Evolutionary conservation across 2,113 vertebrate genomes (phyloP).

Genomic region (Mobula hypostoma): DNA sequence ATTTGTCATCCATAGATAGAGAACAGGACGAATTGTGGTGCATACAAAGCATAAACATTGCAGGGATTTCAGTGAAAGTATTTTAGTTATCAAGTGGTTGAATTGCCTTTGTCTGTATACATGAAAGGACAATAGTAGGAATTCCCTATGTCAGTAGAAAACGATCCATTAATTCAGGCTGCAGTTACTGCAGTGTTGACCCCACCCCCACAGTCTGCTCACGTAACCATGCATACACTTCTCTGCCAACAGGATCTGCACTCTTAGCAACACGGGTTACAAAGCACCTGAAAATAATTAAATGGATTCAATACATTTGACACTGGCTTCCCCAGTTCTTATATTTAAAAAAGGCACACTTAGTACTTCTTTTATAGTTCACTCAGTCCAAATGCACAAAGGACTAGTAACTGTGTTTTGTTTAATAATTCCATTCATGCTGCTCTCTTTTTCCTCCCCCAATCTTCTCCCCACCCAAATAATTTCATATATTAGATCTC

Average conservation of each 20-base stretch:
- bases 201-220: slow-evolving; percentile 21
- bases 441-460: neutral
- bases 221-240: slow-evolving; percentile 2
- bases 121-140: slow-evolving; percentile 35
- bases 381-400: neutral
- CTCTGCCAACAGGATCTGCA: slow-evolving; percentile 13
- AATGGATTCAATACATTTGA: slow-evolving; percentile 4
- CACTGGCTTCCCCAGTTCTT: neutral
- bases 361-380: neutral
- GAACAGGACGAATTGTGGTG: neutral
- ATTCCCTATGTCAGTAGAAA: slow-evolving; percentile 33
- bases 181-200: slow-evolving; percentile 21
- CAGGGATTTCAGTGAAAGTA: slow-evolving; percentile 22
- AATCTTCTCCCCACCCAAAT: neutral
- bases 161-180: slow-evolving; percentile 34
- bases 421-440: neutral
- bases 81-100: slow-evolving; percentile 29
- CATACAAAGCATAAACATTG: neutral
- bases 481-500: neutral
- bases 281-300: slow-evolving; percentile 13
- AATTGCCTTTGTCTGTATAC: slow-evolving; percentile 28
- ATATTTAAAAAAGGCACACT: neutral
- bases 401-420: neutral
- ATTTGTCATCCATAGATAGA: neutral
- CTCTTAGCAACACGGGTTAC: neutral